Conservation (phyloP, 2,797 vertebrate genomes). For the Lepus oiostolus region DNA sequence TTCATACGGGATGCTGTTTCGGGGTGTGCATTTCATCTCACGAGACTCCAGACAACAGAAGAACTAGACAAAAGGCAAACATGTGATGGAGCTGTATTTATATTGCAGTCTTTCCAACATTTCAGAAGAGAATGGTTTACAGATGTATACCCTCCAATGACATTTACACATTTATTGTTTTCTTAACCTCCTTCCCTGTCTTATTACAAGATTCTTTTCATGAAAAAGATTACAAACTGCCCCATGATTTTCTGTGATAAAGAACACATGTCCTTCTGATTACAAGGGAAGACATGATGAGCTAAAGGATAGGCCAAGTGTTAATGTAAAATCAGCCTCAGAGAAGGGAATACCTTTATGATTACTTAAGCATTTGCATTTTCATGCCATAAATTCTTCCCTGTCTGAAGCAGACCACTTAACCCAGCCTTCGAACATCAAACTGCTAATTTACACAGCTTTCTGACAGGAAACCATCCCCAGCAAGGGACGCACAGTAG, state of each 20-base stretch:
- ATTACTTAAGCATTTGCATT: slow-evolving; percentile 80
- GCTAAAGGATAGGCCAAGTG: slow-evolving; percentile 70
- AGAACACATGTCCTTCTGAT: slow-evolving; percentile 79
- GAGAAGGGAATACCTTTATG: slow-evolving; percentile 76
- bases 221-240: slow-evolving; percentile 80
- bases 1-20: slow-evolving; percentile 43
- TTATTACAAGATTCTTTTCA: slow-evolving; percentile 80
- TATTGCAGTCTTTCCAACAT: slow-evolving; percentile 86
- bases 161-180: slow-evolving; percentile 87
- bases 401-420: slow-evolving; percentile 78
- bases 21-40: slow-evolving; percentile 77
- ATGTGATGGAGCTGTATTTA: slow-evolving; percentile 86
- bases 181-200: slow-evolving; percentile 86
- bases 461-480: slow-evolving; percentile 75
- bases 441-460: slow-evolving; percentile 77
- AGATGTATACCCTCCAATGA: slow-evolving; percentile 88
- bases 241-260: slow-evolving; percentile 78
- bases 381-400: slow-evolving; percentile 79
- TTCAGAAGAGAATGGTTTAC: slow-evolving; percentile 88
- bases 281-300: slow-evolving; percentile 68
- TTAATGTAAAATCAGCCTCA: slow-evolving; percentile 73
- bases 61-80: slow-evolving; percentile 82
- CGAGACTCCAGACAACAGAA: slow-evolving; percentile 80
- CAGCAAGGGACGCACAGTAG: slow-evolving; percentile 30
- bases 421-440: slow-evolving; percentile 72